Conservation (phyloP, 2,113 vertebrate genomes). For the Brachyistius frenatus region DNA sequence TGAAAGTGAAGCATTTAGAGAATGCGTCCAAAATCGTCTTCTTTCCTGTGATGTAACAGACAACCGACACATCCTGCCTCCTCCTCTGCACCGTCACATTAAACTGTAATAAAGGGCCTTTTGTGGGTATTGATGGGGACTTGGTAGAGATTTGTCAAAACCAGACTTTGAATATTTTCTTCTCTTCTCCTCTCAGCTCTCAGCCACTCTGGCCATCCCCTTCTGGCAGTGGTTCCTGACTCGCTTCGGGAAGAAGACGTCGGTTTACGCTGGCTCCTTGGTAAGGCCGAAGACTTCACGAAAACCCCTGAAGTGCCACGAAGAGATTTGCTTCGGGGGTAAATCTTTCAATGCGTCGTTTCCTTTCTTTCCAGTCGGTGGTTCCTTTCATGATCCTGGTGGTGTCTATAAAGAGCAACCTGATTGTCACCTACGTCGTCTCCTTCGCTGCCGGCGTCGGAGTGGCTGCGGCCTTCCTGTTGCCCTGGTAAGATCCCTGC, state of each 20-base stretch:
- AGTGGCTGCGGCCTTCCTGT: conserved; percentile 93
- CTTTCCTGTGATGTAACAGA: not conserved
- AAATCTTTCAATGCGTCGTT: not conserved
- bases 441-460: conserved; percentile 91
- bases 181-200: conserved; percentile 83
- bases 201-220: conserved; percentile 92
- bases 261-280: conserved; percentile 91
- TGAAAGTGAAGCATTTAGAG: conserved; percentile 8
- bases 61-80: not conserved
- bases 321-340: not conserved
- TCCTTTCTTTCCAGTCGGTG: conserved; percentile 84
- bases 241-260: conserved; percentile 94
- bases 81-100: not conserved
- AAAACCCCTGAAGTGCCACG: not conserved
- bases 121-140: conserved; percentile 1
- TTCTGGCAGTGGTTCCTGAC: conserved; percentile 98
- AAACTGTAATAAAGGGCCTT: not conserved
- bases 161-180: conserved; percentile 4
- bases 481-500: conserved; percentile 89
- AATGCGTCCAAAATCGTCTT: not conserved
- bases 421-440: conserved; percentile 90
- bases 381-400: conserved; percentile 93
- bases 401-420: conserved; percentile 87
- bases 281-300: conserved; percentile 80
- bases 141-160: conserved; percentile 7